Percentiles rank a stretch among this genome's conserved stretches.
phyloP scores from a whole-genome alignment of 30 jellyfish, hydroid and myxozoan species.

The Hydractinia echinata region DNA sequence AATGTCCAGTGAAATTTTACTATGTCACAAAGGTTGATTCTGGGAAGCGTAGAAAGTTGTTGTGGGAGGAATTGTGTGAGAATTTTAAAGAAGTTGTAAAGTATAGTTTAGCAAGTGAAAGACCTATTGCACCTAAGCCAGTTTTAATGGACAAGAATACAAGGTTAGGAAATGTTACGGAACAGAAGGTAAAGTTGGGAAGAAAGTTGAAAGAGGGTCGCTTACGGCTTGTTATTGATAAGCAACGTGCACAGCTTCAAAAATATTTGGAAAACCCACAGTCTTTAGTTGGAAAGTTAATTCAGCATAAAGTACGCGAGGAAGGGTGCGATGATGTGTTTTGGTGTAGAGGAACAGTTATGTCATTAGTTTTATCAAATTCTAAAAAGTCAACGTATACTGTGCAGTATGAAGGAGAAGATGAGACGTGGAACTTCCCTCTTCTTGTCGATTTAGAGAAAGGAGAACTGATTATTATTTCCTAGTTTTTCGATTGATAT shows the following conservation, averaged over 20 bases:
- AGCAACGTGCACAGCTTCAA: neutral
- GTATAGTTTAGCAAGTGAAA: neutral
- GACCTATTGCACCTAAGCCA: neutral
- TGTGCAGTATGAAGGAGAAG: neutral
- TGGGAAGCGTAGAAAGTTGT: conserved; percentile 18
- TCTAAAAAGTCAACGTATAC: neutral
- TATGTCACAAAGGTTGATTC: neutral
- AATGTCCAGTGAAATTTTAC: neutral
- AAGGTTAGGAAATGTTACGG: neutral
- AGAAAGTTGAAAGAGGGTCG: neutral
- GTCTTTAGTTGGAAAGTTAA: neutral
- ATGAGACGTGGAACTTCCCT: neutral
- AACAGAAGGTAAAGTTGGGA: neutral
- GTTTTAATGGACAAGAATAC: neutral
- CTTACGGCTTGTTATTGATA: neutral
- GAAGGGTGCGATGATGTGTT: conserved; percentile 14
- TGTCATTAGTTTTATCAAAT: neutral
- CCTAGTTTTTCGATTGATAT: no score
- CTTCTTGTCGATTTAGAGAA: neutral
- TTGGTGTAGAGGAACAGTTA: conserved; percentile 9
- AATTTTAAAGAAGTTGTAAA: neutral
- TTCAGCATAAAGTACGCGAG: conserved; percentile 16
- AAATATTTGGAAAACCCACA: conserved; percentile 12
- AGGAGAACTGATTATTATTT: neutral
- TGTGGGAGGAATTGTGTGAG: conserved; percentile 18